phyloP scores from a whole-genome alignment of 2,797 vertebrate species.

The Poliocrania exsul region DNA sequence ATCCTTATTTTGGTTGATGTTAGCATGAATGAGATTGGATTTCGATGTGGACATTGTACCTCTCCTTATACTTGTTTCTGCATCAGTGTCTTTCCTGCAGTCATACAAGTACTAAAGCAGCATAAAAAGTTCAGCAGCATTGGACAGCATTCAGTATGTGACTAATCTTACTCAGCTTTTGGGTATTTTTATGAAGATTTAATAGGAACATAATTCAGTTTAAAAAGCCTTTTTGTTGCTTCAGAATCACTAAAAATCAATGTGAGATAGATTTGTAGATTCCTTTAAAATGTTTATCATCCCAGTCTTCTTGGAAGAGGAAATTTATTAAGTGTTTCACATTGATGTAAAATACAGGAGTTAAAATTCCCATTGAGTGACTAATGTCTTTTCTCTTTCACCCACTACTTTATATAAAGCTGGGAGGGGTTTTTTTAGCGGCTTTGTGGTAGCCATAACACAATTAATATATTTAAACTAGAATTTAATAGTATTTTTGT shows the following conservation, averaged over 20 bases:
- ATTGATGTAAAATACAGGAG: not conserved
- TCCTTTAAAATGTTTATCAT: not conserved
- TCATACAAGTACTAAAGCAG: not conserved
- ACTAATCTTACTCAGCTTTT: not conserved
- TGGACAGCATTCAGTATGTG: not conserved
- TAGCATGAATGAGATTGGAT: not conserved
- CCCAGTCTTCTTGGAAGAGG: not conserved
- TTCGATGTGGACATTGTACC: not conserved
- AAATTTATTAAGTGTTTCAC: not conserved
- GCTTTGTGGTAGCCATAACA: not conserved
- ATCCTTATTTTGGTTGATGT: not conserved
- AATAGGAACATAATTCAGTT: not conserved
- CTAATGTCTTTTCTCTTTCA: not conserved
- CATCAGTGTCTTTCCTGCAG: not conserved
- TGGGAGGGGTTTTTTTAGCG: not conserved
- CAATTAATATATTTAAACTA: not conserved
- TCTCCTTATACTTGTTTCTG: not conserved
- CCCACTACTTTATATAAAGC: not conserved
- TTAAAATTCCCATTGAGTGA: not conserved
- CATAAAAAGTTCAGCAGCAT: not conserved
- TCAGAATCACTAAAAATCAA: not conserved
- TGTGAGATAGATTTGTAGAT: not conserved
- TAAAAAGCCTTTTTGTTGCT: not conserved
- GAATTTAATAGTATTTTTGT: not conserved
- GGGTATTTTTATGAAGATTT: not conserved